A percentile compares a stretch with the other conserved stretches of the same genome.
Evolutionary conservation across 2,888 invertebrate species (phyloP).

Genomic region (Eledona agricola): DNA sequence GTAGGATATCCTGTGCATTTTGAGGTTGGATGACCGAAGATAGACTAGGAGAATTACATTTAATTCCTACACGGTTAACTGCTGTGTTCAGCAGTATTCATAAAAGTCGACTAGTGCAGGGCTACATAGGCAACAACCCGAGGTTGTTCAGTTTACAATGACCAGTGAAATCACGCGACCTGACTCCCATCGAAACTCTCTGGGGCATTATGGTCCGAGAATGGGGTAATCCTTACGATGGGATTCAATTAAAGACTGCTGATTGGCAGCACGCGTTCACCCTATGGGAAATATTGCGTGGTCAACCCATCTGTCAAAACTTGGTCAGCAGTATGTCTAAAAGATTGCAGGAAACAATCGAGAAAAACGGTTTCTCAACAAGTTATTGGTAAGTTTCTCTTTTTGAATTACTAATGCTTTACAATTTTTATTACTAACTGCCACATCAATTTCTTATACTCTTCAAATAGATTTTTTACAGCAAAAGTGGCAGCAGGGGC

Average conservation of each 20-base stretch:
- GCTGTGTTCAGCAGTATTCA: not conserved
- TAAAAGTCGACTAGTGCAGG: not conserved
- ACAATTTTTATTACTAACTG: no score
- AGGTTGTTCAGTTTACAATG: not conserved
- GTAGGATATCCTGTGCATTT: not conserved
- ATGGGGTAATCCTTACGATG: slow-evolving; percentile 2
- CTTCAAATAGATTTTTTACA: no score
- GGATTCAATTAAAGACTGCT: slow-evolving; percentile 1
- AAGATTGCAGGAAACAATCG: no score
- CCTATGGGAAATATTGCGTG: slow-evolving; percentile 2
- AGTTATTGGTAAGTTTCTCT: no score
- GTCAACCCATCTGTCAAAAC: not conserved
- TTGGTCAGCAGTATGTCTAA: not conserved
- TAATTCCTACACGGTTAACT: slow-evolving; percentile 12
- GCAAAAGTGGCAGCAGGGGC: no score
- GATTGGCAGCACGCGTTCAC: not conserved
- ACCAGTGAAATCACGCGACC: slow-evolving; percentile 6
- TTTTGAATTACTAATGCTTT: no score
- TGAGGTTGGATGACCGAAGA: not conserved
- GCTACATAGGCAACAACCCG: not conserved
- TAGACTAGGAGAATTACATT: not conserved
- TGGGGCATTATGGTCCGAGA: slow-evolving; percentile 12
- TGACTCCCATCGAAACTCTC: slow-evolving; percentile 14
- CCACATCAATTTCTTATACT: no score
- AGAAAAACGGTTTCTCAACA: no score